These are phyloP conservation scores for Fissipunctia ypsillon DNA, from an alignment of 2,888 invertebrate species.

Conservation along the genomic window DNA sequence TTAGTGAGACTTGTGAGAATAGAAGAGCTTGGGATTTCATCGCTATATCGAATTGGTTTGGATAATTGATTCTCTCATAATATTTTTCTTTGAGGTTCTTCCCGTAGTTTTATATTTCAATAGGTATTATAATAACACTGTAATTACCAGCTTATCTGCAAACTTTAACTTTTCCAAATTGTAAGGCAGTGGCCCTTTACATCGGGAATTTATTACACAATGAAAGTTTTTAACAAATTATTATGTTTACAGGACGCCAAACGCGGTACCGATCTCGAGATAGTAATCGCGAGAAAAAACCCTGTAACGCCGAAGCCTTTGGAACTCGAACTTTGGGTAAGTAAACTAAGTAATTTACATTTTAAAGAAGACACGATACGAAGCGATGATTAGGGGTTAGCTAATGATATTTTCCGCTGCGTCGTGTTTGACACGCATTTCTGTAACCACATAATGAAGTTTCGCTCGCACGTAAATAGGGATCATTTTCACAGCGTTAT, in stretches of 20 bases:
- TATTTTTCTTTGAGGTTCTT: neutral
- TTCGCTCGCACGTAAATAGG: constrained; percentile 82
- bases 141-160: neutral
- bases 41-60: no score
- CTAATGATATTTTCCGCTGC: constrained; percentile 80
- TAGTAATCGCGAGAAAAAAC: constrained; percentile 95
- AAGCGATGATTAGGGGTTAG: constrained; percentile 70
- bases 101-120: neutral
- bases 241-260: constrained; percentile 92
- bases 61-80: constrained; percentile 22
- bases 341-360: constrained; percentile 65
- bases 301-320: constrained; percentile 94
- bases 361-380: constrained; percentile 54
- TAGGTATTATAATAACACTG: neutral
- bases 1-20: neutral
- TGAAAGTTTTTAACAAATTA: constrained; percentile 10
- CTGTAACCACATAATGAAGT: constrained; percentile 86
- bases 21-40: neutral
- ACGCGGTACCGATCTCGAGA: constrained; percentile 95
- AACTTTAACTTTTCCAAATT: constrained; percentile 22
- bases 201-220: no score
- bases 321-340: constrained; percentile 95
- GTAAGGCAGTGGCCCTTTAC: neutral
- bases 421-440: constrained; percentile 82
- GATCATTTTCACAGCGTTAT: constrained; percentile 83